A percentile compares a stretch with the other conserved stretches of the same genome.
phyloP scores from a whole-genome alignment of 2,888 invertebrate species.

The Bombylius discolor region DNA sequence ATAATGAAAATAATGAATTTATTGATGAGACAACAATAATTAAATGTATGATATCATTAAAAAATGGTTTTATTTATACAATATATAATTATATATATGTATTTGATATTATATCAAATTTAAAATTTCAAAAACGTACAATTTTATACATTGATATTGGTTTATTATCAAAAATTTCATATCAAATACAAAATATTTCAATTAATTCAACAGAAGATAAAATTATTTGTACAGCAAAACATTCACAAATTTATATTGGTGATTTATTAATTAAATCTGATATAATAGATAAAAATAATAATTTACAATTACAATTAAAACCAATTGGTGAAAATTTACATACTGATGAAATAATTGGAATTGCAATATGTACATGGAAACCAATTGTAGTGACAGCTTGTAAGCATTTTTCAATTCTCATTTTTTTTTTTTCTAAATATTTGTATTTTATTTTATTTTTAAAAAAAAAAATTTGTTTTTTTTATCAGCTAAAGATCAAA shows the following conservation, averaged over 20 bases:
- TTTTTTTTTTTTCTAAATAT: neutral
- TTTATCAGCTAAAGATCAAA: slow-evolving; percentile 54
- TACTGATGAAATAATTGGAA: slow-evolving; percentile 62
- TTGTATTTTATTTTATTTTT: slow-evolving; percentile 22
- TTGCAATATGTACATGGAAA: slow-evolving; percentile 81
- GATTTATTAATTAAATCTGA: slow-evolving; percentile 40
- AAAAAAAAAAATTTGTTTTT: too few species aligned
- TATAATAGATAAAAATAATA: too few species aligned
- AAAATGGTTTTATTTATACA: slow-evolving; percentile 58
- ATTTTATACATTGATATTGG: slow-evolving; percentile 22
- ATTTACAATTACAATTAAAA: slow-evolving; percentile 34
- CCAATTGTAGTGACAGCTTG: slow-evolving; percentile 71
- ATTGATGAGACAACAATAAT: slow-evolving; percentile 10
- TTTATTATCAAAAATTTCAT: slow-evolving; percentile 27
- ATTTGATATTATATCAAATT: slow-evolving; percentile 67
- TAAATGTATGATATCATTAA: slow-evolving; percentile 36
- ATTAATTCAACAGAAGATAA: slow-evolving; percentile 33
- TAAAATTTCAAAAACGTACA: slow-evolving; percentile 54
- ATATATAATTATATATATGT: slow-evolving; percentile 62
- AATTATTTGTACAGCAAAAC: slow-evolving; percentile 47
- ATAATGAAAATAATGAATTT: neutral
- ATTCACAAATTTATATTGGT: slow-evolving; percentile 57
- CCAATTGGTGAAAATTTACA: slow-evolving; percentile 66
- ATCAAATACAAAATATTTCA: slow-evolving; percentile 31
- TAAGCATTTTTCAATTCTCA: slow-evolving; percentile 15